Conservation (phyloP, 2,797 vertebrate genomes). For the Meriones psammophilus region DNA sequence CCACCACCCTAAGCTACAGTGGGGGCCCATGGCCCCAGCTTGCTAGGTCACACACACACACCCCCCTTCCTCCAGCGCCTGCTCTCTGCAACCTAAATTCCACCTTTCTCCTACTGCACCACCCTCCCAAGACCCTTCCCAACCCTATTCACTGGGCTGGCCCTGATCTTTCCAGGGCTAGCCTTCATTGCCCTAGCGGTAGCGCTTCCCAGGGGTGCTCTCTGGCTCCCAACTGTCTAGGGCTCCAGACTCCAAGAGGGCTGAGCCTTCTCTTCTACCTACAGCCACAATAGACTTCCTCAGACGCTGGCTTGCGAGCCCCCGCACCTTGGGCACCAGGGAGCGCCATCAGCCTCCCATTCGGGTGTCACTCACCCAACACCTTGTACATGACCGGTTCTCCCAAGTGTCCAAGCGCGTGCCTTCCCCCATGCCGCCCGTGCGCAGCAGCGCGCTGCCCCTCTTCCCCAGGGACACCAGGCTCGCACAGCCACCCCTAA, state of each 20-base stretch:
- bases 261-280: slow-evolving; percentile 3
- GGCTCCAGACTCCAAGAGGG: slow-evolving; percentile 17
- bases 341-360: background rate
- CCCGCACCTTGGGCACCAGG: background rate
- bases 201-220: background rate
- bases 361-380: background rate
- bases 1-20: background rate
- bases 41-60: slow-evolving; percentile 13
- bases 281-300: background rate
- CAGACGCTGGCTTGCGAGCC: background rate
- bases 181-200: slow-evolving; percentile 30
- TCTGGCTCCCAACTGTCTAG: background rate
- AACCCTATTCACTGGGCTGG: background rate
- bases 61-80: background rate
- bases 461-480: background rate
- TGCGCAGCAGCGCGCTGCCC: slow-evolving; percentile 6
- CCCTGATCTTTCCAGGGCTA: slow-evolving; percentile 32
- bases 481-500: background rate
- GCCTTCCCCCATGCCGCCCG: slow-evolving; percentile 48
- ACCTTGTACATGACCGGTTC: slow-evolving; percentile 61
- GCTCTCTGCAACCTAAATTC: slow-evolving; percentile 39
- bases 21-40: slow-evolving; percentile 24
- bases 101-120: slow-evolving; percentile 17
- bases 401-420: slow-evolving; percentile 13
- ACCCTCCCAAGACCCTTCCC: background rate